Evolutionary conservation across 2,888 invertebrate genomes (phyloP), one percentile per base, ranked within the genome.

Genomic region (Microctonus hyperodae): DNA sequence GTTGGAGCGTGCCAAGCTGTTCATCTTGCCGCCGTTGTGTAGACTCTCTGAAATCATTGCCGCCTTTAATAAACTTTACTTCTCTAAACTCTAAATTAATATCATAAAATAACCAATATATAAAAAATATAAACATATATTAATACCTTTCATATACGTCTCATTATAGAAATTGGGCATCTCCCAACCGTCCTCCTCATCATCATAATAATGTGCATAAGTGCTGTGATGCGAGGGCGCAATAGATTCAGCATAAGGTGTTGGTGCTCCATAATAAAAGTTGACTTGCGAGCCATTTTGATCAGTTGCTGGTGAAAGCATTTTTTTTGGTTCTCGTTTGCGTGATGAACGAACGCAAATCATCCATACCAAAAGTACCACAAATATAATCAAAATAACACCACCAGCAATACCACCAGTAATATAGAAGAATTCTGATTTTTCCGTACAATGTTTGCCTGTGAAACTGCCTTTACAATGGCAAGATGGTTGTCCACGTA

Each of bases 121-220:
- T 1, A 16, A 59, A 28, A 25, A 57, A 53, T 55, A n/a, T 35
- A 33, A 33, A 13, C n/a, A 4, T 40, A 11, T 58, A 22, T 68
- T 67, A 64, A 64, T 62, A 70, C 95, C 95, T 86, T 96, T 96
- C 95, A 96, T 95, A 81, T 96, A 96, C 1, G 96, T 95, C 85
- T 96, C 96, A 83, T 96, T 96, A 86, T 96, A 96, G 85, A 96
- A 96, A 85, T 96, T 96, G 0, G 96, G 96, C 96, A 96, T 96
- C 83, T 96, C 96, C 96, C 96, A 96, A 56, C 96, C 96, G 78
- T 96, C 96, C 84, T 96, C 96, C 81, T 96, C 96, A 76, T 96
- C 96, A 81, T 96, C 96, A 77, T 96, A 96, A 83, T 96, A 96
- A 83, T 96, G 96, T 3, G 96, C 96, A 84, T 96, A 96, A 0